A percentile compares a stretch with the other conserved stretches of the same genome.
phyloP scores from a whole-genome alignment of 2,113 vertebrate genomes.

The Hydrolagus affinis region DNA sequence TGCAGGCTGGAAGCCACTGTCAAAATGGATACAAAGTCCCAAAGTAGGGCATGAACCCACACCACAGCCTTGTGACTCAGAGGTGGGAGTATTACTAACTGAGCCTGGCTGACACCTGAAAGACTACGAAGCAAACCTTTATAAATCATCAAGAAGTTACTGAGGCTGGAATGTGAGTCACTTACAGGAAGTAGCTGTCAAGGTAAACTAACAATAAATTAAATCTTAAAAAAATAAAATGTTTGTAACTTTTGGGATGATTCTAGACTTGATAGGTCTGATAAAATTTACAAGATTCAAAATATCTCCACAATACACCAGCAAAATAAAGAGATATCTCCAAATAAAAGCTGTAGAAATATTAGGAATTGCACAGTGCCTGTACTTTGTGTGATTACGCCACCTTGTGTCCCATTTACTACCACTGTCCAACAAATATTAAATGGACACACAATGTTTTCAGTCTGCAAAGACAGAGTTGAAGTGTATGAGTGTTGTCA shows the following conservation, averaged over 20 bases:
- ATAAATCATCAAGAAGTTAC: not conserved
- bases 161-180: constrained; percentile 21
- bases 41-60: too few species aligned
- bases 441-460: too few species aligned
- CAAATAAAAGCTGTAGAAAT: not conserved
- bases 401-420: constrained; percentile 10
- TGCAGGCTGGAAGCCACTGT: too few species aligned
- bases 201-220: constrained; percentile 21
- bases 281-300: not conserved
- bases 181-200: not conserved
- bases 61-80: too few species aligned
- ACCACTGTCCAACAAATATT: not conserved
- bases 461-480: too few species aligned
- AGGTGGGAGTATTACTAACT: too few species aligned
- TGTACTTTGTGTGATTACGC: not conserved
- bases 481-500: too few species aligned
- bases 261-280: not conserved
- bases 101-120: too few species aligned
- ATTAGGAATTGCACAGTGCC: not conserved
- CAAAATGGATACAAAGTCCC: too few species aligned
- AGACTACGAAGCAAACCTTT: too few species aligned
- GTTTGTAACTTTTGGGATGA: not conserved
- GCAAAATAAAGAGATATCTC: constrained; percentile 10
- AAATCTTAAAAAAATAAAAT: constrained; percentile 16
- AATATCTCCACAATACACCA: not conserved